Percentiles rank a stretch among this genome's conserved stretches.
Conservation (phyloP, 2,113 vertebrate genomes). For the Larimichthys polyactis region DNA sequence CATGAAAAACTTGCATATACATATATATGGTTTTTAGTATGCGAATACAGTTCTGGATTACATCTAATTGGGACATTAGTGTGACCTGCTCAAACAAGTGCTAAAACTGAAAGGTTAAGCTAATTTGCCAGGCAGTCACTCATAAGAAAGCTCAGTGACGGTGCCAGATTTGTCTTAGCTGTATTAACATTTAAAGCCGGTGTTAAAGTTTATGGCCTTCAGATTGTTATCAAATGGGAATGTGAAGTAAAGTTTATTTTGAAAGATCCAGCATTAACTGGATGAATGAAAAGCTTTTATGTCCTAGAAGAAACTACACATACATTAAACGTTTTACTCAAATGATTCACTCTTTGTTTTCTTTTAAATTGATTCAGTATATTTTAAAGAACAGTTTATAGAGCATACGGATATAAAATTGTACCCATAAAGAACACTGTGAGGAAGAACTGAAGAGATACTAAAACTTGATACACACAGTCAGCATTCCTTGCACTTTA, state of each 20-base stretch:
- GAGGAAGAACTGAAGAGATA: not conserved
- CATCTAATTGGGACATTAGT: slow-evolving; percentile 11
- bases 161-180: slow-evolving; percentile 6
- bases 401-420: not conserved
- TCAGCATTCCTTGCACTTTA: slow-evolving; percentile 36
- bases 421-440: not conserved
- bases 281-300: not conserved
- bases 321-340: not conserved
- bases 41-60: not conserved
- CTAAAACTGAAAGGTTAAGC: slow-evolving; percentile 23
- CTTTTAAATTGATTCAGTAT: not conserved
- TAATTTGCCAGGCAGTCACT: not conserved
- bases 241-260: slow-evolving; percentile 24
- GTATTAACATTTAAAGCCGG: slow-evolving; percentile 11
- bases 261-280: not conserved
- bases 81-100: slow-evolving; percentile 13
- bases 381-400: not conserved
- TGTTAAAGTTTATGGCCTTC: slow-evolving; percentile 22
- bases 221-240: slow-evolving; percentile 39
- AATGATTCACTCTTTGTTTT: not conserved
- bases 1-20: not conserved
- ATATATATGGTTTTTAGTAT: not conserved
- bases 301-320: not conserved
- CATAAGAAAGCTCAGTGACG: not conserved
- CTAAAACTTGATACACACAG: not conserved